These are phyloP conservation scores for Leptinotarsa undecemlineata DNA, from an alignment of 1,140 invertebrate genomes.

Conservation along the genomic window DNA sequence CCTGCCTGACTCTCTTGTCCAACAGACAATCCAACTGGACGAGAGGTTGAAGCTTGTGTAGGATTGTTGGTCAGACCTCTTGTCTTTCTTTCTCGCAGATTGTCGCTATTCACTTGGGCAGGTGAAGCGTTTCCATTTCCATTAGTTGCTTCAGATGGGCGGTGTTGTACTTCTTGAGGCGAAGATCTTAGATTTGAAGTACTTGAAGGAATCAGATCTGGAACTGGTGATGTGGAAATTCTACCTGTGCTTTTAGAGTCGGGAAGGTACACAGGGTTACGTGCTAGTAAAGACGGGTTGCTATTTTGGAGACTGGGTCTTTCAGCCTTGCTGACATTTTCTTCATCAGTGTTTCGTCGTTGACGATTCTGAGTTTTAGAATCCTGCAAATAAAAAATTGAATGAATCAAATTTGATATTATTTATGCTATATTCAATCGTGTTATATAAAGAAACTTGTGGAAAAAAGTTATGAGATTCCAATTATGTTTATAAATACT, in stretches of 20 bases:
- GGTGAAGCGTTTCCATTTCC: no score
- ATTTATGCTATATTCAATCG: no score
- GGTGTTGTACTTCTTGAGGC: background rate
- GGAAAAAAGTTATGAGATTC: no score
- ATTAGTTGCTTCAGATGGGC: background rate
- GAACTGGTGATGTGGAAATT: background rate
- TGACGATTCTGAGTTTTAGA: no score
- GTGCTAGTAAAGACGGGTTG: background rate
- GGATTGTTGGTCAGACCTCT: background rate
- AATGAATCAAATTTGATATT: no score
- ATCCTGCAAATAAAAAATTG: background rate
- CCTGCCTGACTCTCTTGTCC: background rate
- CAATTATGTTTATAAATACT: no score
- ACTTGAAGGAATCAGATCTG: background rate
- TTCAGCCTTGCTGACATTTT: no score
- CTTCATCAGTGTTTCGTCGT: no score
- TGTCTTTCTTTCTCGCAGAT: background rate
- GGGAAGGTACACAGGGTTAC: background rate
- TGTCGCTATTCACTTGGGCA: background rate
- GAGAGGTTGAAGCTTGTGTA: background rate
- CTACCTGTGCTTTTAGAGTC: background rate
- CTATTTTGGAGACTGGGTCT: background rate
- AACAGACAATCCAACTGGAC: background rate
- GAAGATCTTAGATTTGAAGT: background rate
- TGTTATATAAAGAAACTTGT: no score